phyloP scores from a whole-genome alignment of 2,888 invertebrate genomes.

The Eupithecia subfuscata region DNA sequence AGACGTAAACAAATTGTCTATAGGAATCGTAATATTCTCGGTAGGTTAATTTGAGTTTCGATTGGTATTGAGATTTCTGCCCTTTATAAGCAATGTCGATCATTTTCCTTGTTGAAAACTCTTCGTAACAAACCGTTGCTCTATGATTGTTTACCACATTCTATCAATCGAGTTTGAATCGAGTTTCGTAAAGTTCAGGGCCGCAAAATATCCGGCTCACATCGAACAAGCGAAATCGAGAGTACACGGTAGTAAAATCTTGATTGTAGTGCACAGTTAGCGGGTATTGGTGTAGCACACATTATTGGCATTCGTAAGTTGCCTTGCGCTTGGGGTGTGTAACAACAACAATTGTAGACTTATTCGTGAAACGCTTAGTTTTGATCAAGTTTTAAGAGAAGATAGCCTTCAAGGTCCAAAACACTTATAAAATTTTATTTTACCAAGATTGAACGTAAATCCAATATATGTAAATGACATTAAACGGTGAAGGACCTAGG shows the following conservation, averaged over 20 bases:
- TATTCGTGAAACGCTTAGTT: neutral
- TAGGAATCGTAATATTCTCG: neutral
- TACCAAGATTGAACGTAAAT: neutral
- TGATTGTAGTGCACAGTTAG: conserved; percentile 13
- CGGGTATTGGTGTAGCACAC: conserved; percentile 1
- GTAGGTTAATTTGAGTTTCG: neutral
- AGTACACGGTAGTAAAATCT: conserved; percentile 26
- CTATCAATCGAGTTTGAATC: conserved; percentile 14
- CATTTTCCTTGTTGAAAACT: neutral
- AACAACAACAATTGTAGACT: neutral
- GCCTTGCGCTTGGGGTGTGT: neutral
- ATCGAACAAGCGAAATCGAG: conserved; percentile 34
- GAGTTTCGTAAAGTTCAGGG: conserved; percentile 33
- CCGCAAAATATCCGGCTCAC: conserved; percentile 21
- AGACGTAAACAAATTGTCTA: neutral
- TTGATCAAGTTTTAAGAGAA: no score
- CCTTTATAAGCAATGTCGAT: neutral
- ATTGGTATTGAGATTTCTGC: neutral
- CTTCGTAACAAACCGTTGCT: neutral
- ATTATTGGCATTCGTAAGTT: neutral
- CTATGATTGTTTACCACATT: conserved; percentile 17
- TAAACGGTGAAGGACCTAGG: neutral
- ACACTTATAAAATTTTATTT: no score
- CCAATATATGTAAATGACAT: neutral
- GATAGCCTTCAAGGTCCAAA: no score